Base-by-base conservation (phyloP, 2,888 invertebrate genomes). In the Lasioglossum oenotherae region DNA sequence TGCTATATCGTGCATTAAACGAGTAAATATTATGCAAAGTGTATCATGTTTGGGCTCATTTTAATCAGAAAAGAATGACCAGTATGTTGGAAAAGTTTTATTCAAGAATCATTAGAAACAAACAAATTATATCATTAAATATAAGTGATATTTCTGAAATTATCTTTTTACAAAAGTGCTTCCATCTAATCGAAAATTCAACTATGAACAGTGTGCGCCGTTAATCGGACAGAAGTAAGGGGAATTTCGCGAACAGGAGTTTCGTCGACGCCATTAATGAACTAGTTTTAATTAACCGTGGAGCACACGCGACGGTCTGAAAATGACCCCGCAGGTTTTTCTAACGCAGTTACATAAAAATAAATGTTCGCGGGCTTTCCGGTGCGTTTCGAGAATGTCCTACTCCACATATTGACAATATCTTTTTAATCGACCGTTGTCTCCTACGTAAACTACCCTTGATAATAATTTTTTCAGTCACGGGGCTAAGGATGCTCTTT, bases 231-330 rank as follows among this genome's bases (percentile, higher is more conserved):
- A 27, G 60, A 53, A 10, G 23, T 27, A 14, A 27, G 60, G 27
- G 27, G 27, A 60, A 14, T 60, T 60, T 27, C 14, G 27, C 27
- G 14, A 53, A 53, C 53, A 53, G 27, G 14, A 27, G 14, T 60
- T 27, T 27, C 60, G 60, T 53, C 53, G 23, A 53, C 23, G 53
- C 60, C 60, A 27, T 60, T 60, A 60, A 60, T 60, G 60, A 60
- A 60, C 60, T 60, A 27, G 60, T 60, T 60, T 60, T 60, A 60
- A 60, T 60, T 60, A 60, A 60, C 60, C 60, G 27, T 60, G 4
- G 60, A 14, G 27, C 60, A 27, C 60, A 60, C 60, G 27, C 60
- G 27, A 14, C 14, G 4, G 23, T n/a, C 53, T 60, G 60, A 27
- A 27, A 27, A 60, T 27, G 27, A 27, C 60, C 27, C 27, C 60